Conservation (phyloP, 2,113 vertebrate species). For the Suncus etruscus region DNA sequence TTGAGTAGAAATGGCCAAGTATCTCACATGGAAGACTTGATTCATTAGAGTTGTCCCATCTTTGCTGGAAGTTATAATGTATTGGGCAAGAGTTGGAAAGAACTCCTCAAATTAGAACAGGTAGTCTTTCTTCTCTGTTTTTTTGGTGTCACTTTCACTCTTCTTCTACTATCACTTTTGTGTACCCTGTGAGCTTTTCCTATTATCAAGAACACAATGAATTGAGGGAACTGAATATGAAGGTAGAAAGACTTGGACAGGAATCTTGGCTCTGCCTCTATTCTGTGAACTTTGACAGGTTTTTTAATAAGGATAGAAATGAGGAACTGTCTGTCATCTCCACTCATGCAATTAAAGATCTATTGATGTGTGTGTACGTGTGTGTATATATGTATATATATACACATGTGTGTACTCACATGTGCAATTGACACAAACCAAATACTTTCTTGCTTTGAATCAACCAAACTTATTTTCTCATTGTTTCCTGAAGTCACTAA, state of each 20-base stretch:
- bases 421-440: neutral
- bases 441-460: slow-evolving; percentile 23
- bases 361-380: neutral
- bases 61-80: neutral
- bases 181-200: neutral
- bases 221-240: too few species aligned
- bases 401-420: too few species aligned
- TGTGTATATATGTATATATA: neutral
- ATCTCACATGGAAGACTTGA: neutral
- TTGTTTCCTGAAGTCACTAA: neutral
- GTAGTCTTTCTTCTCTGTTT: neutral
- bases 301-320: neutral
- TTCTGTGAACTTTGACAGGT: neutral
- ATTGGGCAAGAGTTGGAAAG: neutral
- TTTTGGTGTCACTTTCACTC: neutral
- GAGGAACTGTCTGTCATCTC: neutral
- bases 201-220: neutral
- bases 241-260: neutral
- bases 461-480: neutral
- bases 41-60: neutral
- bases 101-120: neutral
- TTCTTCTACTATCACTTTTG: neutral
- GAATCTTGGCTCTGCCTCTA: neutral
- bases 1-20: neutral
- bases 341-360: neutral